Evolutionary conservation across 2,113 vertebrate genomes (phyloP), one percentile per base, ranked within the genome.

Genomic region (Scatophagus argus): DNA sequence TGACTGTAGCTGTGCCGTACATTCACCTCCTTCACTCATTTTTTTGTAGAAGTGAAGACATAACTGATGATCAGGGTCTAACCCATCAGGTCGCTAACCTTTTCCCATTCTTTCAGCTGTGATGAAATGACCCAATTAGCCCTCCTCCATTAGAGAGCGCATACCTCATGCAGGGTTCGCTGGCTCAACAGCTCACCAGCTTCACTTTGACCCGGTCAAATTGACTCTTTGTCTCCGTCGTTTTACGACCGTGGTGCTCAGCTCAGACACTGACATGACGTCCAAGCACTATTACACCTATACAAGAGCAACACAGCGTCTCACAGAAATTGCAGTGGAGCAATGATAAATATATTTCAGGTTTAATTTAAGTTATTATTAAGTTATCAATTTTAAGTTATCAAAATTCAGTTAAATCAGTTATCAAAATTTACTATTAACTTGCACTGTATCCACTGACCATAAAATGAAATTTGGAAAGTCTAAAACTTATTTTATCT

Each of bases 51-150:
- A 47, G 12, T n/a, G 19, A 1, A 54, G 9, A 36, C 7, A 23
- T 66, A 60, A 65, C 59, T 56, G 64, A 17, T 55, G 60, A 61
- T 52, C 39, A 66, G 3, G 11, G 23, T 29, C 16, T 34, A n/a
- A 14, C 69, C 59, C 27, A 64, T 44, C 9, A 29, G 43, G 43
- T 4, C 32, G 3, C 43, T 34, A 44, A 79, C 64, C 78, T 79
- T 74, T 78, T 36, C 14, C 6, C 51, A 17, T 27, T 70, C 77
- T 65, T 72, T 81, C 36, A 81, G 51, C 71, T 52, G 68, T 77
- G 78, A 77, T 71, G 29, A 83, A 86, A 84, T 83, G 68, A 77
- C 56, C 84, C 56, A 65, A 77, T 83, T 79, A 59, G 29, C 67
- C 3, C 29, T 51, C 80, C 68, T 88, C 63, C 78, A 82, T 84